Evolutionary conservation across 2,888 invertebrate genomes (phyloP), one percentile per base, ranked within the genome.

Genomic region (Sabellastarte sp.): DNA sequence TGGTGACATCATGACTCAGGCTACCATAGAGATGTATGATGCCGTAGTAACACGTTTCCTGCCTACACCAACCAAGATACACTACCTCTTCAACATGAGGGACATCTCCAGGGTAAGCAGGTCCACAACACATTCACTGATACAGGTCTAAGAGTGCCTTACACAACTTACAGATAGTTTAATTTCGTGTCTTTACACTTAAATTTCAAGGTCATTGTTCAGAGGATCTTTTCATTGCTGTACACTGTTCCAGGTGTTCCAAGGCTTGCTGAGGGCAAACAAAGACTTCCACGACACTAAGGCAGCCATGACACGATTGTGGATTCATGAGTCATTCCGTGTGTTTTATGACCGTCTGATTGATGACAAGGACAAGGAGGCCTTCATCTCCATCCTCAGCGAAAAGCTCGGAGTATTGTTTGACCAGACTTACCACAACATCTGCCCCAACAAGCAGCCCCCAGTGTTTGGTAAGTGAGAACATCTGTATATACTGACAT

Each of bases 261-360:
- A 93, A 87, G 93, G 93, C 2, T 81, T 95, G 24, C 82, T 95
- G 26, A 86, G 93, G 67, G 89, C 91, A 69, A 89, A 90, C 80
- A 89, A 89, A 65, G 91, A 91, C 72, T 89, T 89, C 76, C 92
- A 92, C 67, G 90, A 89, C 76, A 90, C 90, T 0, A 90, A 88
- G 74, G 75, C 86, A 0, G 85, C 89, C 0, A 88, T 93, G 75
- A 86, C 93, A 1, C 87, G 92, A 31, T 85, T 95, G 20, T 95
- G 94, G 94, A 87, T 92, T 62, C 93, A 93, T 83, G 94, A 95
- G 80, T 89, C 89, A 66, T 92, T 90, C 76, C 76, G 94, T 59
- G 93, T 94, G 0, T 95, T 93, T 80, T 87, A 88, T 72, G 94
- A 95, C 80, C 88, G 93, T 3, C 87, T 95, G 1, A 90, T 91